Base-by-base conservation (phyloP, 2,113 vertebrate genomes). In the Lamprotornis superbus region DNA sequence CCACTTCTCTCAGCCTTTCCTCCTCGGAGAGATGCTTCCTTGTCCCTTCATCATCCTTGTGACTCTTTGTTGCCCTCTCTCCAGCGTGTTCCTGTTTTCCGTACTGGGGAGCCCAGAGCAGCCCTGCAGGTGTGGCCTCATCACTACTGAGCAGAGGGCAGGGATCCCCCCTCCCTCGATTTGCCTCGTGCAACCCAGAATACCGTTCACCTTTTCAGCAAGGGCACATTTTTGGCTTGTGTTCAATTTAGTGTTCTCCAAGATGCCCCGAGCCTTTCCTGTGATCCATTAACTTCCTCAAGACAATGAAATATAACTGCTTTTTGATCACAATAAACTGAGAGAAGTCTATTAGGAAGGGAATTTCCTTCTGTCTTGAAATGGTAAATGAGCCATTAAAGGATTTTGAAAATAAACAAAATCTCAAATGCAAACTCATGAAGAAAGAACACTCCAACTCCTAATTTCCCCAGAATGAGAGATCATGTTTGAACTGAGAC, bases 191-290 rank as follows among this genome's bases (percentile, higher is more conserved):
- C 39, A 53, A 27, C 53, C 61, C 18, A 23, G 28, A 10, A 7
- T 10, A 25, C n/a, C 20, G 1, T 7, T 30, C 28, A 24, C 24
- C 35, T 85, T 67, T 55, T 15, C 55, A 44, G 39, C 35, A 25
- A 52, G 40, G 67, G 28, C 49, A 33, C 4, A 0, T 28, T 42
- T 33, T 46, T 55, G 75, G n/a, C 44, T 64, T 4, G 0, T 24
- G 19, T 65, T 64, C 40, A 46, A 9, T 56, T 74, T 5, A 0
- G 7, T 57, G 60, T 42, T 2, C 1, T 10, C 12, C 5, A 30
- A 33, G 15, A 68, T 18, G 25, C 7, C 7, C 42, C 21, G 22
- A 31, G 50, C 22, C 22, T 82, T 84, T 70, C 19, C 50, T 42
- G 30, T 37, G 4, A 9, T 87, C 46, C 3, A 0, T 70, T 46